Evolutionary conservation across 2,797 vertebrate species (phyloP), one percentile per base, ranked within the genome.

Genomic region (Sphenopsis melanotis): DNA sequence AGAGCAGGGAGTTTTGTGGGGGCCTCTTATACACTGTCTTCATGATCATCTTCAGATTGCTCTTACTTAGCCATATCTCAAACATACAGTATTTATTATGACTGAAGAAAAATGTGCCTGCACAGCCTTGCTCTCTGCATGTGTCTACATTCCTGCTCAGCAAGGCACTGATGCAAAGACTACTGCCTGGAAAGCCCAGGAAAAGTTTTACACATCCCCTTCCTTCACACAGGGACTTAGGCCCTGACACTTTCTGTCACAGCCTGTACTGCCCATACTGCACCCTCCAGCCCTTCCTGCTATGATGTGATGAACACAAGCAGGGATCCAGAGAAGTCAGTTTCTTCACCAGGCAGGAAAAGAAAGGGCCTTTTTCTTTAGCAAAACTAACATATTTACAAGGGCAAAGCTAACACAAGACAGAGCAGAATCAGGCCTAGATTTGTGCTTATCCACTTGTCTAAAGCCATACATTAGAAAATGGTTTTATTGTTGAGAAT

Each of bases 401-500:
- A 80, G 27, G 23, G 10, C 24, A 89, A 89, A 89, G 34, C 21
- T 15, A 65, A 82, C 6, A 41, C 8, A 69, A 49, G 37, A 61
- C 17, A 39, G 39, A 91, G 49, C 15, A 72, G 26, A 52, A 63
- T 36, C 30, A 47, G 50, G 24, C 18, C 30, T 42, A 81, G 36
- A 68, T 77, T 68, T 80, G n/a, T 65, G 23, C 46, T 69, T 66
- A 74, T 49, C 11, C 11, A 30, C 27, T 85, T 71, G 5, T 86
- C 39, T 75, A 41, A 83, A 81, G 18, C 44, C 10, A 63, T 47
- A 21, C 4, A 22, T 61, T 59, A 52, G 29, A 93, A 85, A 96
- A 95, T 47, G 22, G 18, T 61, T 94, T 77, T 91, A 85, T 69
- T 75, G 68, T 95, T 79, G 72, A 96, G 89, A 65, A 74, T 36